Base-by-base conservation (phyloP, 64 coral and sea anemone genomes). In the Montipora cactus region DNA sequence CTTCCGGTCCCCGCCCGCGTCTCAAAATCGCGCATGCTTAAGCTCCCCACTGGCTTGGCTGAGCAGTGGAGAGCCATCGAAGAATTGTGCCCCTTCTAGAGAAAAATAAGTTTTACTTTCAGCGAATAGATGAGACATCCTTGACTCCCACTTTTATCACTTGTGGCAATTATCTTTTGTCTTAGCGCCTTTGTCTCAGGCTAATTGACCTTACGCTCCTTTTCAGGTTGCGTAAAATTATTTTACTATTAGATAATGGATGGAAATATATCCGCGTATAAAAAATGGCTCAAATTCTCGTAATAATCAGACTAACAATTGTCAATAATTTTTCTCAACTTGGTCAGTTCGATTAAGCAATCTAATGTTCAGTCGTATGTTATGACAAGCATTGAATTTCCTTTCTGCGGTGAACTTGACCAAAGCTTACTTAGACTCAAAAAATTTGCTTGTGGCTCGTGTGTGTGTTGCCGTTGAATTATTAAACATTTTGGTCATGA, bases 391-490 rank as follows among this genome's bases (percentile, higher is more conserved):
- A 4, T 78, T 18, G 11, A 57, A 57, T 18, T 7, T 78, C 16
- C 4, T 21, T 10, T 19, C 19, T 49, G 44, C 62, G 50, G 14
- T 86, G 82, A 70, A 72, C 61, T 72, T 48, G 8, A 22, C 68
- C 46, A 71, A 86, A 71, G 19, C 20, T 72, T 86, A 86, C 44
- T 72, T 62, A 86, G n/a, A 37, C 82, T 71, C 9, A 8, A 86
- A 46, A 64, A 86, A 86, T 86, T 86, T 86, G 82, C 82, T 86
- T 86, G 82, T 86, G 82, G 82, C 61, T 37, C 37, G 44, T 86
- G 67, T 70, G 7, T 86, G 82, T 64, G 53, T 50, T 86, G 44
- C 52, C 45, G 45, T 67, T 86, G 68, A 86, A 86, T 86, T 71
- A 86, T 86, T 86, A 21, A 86, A 66, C 44, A 50, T 18, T 49